Evolutionary conservation across 2,888 invertebrate species (phyloP), one percentile per base, ranked within the genome.

Genomic region (Patella ulyssiponensis): DNA sequence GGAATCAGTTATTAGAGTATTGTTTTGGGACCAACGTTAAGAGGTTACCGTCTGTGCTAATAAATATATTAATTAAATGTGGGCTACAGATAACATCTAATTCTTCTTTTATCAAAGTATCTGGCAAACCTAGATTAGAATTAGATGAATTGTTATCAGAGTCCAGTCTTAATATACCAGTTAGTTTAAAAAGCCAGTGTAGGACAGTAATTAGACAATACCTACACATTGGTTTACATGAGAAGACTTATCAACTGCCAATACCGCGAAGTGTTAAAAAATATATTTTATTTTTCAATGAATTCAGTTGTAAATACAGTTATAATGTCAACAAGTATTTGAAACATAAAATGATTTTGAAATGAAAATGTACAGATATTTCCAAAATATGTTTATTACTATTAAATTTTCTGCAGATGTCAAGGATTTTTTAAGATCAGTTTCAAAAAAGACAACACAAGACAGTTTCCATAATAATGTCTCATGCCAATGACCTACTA

Each of bases 271-370:
- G 20, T 64, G 23, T 64, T 64, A 64, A 64, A 15, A 64, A 14
- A 14, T 64, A 23, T 64, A 20, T 64, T 64, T 20, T 64, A 23
- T 64, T 64, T 64, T 64, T 64, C 23, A 23, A 64, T 64, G 64
- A 23, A 23, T 64, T 64, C 20, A 14, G 23, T 20, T 23, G 20
- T 23, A 64, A 23, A 64, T 64, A 64, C 23, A 64, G 64, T 64
- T 64, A 64, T 64, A 64, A 64, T 64, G 64, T 64, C 23, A 64
- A 64, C 64, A 64, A 64, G 23, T 14, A 64, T 23, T 64, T 64
- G 20, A 64, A 23, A 64, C 23, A 64, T 14, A 64, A 64, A 23
- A 64, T 64, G 64, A 64, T 64, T 23, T 23, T 64, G 23, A 64
- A 64, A 64, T 64, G 14, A 64, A 44, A 44, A 44, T 44, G 44